Conservation (phyloP, 2,797 vertebrate genomes). For the Hoplostethus mediterraneus region DNA sequence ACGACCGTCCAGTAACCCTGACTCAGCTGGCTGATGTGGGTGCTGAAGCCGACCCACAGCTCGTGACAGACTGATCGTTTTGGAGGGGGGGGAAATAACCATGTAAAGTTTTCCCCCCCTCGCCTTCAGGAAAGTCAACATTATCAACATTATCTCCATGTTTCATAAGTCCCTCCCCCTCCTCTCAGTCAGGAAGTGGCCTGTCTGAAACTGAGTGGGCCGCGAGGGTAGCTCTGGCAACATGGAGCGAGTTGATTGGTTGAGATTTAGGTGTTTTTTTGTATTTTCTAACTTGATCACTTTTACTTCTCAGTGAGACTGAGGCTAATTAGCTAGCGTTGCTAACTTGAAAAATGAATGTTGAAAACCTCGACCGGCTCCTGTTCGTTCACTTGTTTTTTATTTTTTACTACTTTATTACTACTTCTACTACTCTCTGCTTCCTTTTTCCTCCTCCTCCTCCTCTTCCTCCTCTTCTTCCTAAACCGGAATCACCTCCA, state of each 20-base stretch:
- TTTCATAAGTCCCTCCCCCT: constrained; percentile 74
- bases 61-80: constrained; percentile 76
- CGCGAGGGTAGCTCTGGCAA: constrained; percentile 83
- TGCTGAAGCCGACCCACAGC: constrained; percentile 89
- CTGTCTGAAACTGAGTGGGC: constrained; percentile 80
- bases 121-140: constrained; percentile 89
- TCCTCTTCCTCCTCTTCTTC: constrained; percentile 49
- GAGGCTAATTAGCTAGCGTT: constrained; percentile 90
- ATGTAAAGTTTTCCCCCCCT: constrained; percentile 36
- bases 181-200: constrained; percentile 79
- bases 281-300: constrained; percentile 71
- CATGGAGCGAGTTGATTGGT: constrained; percentile 81
- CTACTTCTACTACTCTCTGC: constrained; percentile 22
- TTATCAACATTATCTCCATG: constrained; percentile 86
- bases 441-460: constrained; percentile 38
- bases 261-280: constrained; percentile 46
- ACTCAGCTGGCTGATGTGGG: constrained; percentile 88
- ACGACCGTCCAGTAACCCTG: constrained; percentile 94
- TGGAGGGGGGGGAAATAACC: constrained; percentile 66
- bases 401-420: constrained; percentile 27
- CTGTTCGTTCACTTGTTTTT: constrained; percentile 63
- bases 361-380: constrained; percentile 79
- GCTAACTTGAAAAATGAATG: constrained; percentile 87
- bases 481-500: constrained; percentile 77
- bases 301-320: constrained; percentile 92